phyloP scores from a whole-genome alignment of 2,113 vertebrate species.

The Thermophis baileyi region DNA sequence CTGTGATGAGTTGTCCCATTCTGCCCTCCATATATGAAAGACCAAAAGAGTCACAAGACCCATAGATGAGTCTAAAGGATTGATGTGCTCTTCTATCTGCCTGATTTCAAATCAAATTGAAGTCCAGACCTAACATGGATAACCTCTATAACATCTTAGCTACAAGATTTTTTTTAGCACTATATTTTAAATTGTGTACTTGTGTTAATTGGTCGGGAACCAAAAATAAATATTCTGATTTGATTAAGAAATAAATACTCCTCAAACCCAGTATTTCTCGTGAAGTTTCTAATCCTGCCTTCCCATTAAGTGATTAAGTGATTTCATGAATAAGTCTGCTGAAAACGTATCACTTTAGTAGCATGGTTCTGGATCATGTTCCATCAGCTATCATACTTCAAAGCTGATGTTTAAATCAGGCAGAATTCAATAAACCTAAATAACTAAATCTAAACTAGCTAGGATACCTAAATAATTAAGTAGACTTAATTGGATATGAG shows the following conservation, averaged over 20 bases:
- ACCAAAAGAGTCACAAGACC: neutral
- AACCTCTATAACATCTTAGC: neutral
- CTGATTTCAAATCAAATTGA: neutral
- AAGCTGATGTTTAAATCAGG: neutral
- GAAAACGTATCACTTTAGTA: neutral
- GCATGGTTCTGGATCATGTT: neutral
- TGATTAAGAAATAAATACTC: neutral
- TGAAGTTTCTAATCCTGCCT: neutral
- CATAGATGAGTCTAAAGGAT: neutral
- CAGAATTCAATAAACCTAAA: neutral
- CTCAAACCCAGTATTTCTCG: neutral
- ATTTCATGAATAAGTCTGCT: neutral
- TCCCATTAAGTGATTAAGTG: neutral
- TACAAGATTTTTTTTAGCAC: neutral
- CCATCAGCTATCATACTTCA: neutral
- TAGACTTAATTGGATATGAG: slow-evolving; percentile 29
- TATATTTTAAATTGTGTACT: neutral
- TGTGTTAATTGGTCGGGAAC: neutral
- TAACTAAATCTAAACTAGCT: neutral
- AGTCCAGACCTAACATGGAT: neutral
- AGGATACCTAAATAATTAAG: neutral
- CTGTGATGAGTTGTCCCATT: neutral
- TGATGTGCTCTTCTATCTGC: neutral
- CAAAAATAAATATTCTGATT: neutral
- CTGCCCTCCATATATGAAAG: neutral